phyloP scores from a whole-genome alignment of 2,113 vertebrate genomes.

The Trichomycterus rosablanca region DNA sequence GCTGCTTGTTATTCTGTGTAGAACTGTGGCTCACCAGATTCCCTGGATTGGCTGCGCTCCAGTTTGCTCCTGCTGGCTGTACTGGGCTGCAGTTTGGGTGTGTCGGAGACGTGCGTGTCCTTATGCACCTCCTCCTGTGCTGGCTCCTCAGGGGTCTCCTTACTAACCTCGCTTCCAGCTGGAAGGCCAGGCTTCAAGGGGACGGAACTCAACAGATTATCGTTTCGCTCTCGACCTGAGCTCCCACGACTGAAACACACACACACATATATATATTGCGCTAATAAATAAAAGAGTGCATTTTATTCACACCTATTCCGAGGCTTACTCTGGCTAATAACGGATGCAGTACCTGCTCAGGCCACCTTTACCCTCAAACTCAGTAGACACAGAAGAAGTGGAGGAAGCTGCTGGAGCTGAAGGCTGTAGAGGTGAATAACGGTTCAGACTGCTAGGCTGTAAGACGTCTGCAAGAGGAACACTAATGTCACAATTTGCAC shows the following conservation, averaged over 20 bases:
- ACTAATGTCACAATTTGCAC: background rate
- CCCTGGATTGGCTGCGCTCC: constrained; percentile 70
- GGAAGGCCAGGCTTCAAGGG: constrained; percentile 69
- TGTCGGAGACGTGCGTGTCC: constrained; percentile 66
- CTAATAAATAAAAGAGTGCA: too few species aligned
- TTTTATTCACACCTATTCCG: too few species aligned
- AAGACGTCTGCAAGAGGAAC: constrained; percentile 72
- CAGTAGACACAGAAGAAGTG: constrained; percentile 69
- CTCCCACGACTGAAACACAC: constrained; percentile 72
- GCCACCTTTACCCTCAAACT: constrained; percentile 81
- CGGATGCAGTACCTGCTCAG: constrained; percentile 76
- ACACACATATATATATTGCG: too few species aligned
- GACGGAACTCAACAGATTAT: constrained; percentile 72
- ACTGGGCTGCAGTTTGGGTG: constrained; percentile 74
- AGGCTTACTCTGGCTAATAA: background rate
- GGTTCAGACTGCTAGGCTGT: constrained; percentile 85
- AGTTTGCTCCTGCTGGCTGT: constrained; percentile 71
- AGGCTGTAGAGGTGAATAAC: constrained; percentile 87
- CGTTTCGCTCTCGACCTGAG: constrained; percentile 81
- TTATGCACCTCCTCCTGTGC: constrained; percentile 73
- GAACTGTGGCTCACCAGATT: constrained; percentile 68
- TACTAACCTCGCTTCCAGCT: constrained; percentile 73
- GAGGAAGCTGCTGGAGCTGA: constrained; percentile 64
- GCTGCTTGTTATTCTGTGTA: too few species aligned
- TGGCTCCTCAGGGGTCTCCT: constrained; percentile 79